phyloP scores from a whole-genome alignment of 2,888 invertebrate genomes.

The Dicranocentrus wangi region DNA sequence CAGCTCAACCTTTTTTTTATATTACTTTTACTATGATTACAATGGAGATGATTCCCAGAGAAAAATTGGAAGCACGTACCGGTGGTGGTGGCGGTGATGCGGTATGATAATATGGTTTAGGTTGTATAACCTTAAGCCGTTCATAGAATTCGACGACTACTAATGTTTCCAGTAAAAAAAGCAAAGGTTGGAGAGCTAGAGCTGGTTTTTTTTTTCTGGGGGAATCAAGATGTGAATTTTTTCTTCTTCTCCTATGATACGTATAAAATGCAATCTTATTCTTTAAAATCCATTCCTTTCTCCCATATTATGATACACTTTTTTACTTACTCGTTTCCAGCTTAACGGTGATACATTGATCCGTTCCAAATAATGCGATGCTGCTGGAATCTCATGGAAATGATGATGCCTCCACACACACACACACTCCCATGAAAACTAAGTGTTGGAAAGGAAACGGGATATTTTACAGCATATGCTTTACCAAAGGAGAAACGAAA shows the following conservation, averaged over 20 bases:
- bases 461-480: slow-evolving; percentile 20
- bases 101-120: slow-evolving; percentile 2
- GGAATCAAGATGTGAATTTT: slow-evolving; percentile 51
- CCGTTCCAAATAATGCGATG: slow-evolving; percentile 24
- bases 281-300: slow-evolving; percentile 31
- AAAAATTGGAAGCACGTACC: slow-evolving; percentile 26
- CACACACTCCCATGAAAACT: slow-evolving; percentile 12
- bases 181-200: slow-evolving; percentile 1
- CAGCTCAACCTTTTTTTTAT: neutral
- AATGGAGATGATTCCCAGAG: slow-evolving; percentile 16
- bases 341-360: slow-evolving; percentile 40
- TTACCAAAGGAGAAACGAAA: no score
- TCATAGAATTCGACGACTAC: slow-evolving; percentile 5
- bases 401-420: slow-evolving; percentile 19
- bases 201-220: neutral
- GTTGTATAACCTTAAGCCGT: neutral
- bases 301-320: slow-evolving; percentile 36
- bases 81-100: slow-evolving; percentile 28
- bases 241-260: no score
- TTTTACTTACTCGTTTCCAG: slow-evolving; percentile 21
- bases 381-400: slow-evolving; percentile 4
- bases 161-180: neutral
- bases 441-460: neutral
- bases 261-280: slow-evolving; percentile 20
- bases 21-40: slow-evolving; percentile 15